Evolutionary conservation across 2,113 vertebrate species (phyloP), one percentile per base, ranked within the genome.

Genomic region (Baryphthengus martii): DNA sequence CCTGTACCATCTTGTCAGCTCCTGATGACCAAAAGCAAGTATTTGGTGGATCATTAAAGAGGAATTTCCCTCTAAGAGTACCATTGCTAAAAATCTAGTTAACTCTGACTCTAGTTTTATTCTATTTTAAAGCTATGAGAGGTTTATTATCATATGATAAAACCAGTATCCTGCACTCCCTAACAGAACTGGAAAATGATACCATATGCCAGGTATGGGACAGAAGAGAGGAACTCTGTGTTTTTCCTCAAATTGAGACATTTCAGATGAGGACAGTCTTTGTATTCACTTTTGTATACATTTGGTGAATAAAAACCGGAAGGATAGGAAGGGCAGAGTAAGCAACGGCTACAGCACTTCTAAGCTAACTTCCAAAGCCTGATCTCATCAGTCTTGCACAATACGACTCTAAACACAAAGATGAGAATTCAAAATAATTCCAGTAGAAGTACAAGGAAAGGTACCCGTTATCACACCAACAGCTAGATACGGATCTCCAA

Each of bases 291-390:
- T 91, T 59, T 96, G 95, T 96, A 85, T 94, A 96, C 61, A 91
- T 90, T 73, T 83, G 13, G 42, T 61, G 88, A 94, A 96, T 88
- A 96, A 95, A 96, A 97, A 90, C 61, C 79, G 92, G 95, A 96
- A 91, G 93, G 93, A 96, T 90, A 95, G 93, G 95, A 96, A 96
- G 95, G 94, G 95, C 95, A 95, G 82, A 94, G 79, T 79, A 93
- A 93, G 82, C 59, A 88, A 83, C 84, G 75, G 65, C 90, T 83
- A 29, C 37, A 62, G 61, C 59, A 79, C 20, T 63, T 63, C 63
- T 59, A 75, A 95, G 33, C 58, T 55, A 74, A 83, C 86, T 90
- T 93, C 79, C 93, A 94, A 74, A 90, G 76, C 66, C 72, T 95
- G 85, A 96, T 86, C 63, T 95, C 88, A 94, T 83, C 85, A 45